These are phyloP conservation scores for Balaeniceps rex DNA, from an alignment of 2,113 vertebrate genomes.

Conservation along the genomic window DNA sequence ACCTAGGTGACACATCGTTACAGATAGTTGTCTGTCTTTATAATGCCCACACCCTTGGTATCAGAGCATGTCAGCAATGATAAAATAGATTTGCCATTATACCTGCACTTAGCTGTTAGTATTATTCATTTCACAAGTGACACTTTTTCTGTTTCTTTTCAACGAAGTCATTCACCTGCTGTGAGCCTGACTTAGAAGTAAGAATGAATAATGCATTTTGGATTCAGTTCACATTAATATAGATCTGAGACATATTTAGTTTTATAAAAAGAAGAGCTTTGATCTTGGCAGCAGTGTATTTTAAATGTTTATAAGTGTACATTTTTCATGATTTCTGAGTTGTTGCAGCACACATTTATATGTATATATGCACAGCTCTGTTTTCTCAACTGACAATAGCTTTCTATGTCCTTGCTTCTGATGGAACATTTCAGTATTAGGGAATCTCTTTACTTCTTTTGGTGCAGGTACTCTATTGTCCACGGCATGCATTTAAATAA, in stretches of 20 bases:
- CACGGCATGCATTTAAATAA: slow-evolving; percentile 60
- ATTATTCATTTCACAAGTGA: slow-evolving; percentile 43
- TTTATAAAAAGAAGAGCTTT: slow-evolving; percentile 47
- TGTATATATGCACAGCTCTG: background rate
- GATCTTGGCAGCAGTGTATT: slow-evolving; percentile 37
- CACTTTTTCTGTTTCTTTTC: slow-evolving; percentile 49
- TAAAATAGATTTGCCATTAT: slow-evolving; percentile 39
- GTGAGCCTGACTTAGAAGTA: background rate
- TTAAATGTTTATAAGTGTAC: slow-evolving; percentile 36
- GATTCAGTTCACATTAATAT: slow-evolving; percentile 37
- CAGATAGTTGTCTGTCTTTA: background rate
- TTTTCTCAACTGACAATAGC: slow-evolving; percentile 2
- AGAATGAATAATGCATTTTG: slow-evolving; percentile 45
- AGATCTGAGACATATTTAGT: slow-evolving; percentile 35
- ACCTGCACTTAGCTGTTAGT: slow-evolving; percentile 34
- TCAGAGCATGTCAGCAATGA: slow-evolving; percentile 11
- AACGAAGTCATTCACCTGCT: slow-evolving; percentile 17
- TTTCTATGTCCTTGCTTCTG: background rate
- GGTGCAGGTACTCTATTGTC: slow-evolving; percentile 83
- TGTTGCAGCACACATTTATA: background rate
- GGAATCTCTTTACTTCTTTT: background rate
- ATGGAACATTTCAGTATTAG: background rate
- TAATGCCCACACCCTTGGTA: background rate
- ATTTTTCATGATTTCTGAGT: slow-evolving; percentile 8
- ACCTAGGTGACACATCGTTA: background rate